Evolutionary conservation across 2,113 vertebrate species (phyloP).

Genomic region (Eulacestoma nigropectus): DNA sequence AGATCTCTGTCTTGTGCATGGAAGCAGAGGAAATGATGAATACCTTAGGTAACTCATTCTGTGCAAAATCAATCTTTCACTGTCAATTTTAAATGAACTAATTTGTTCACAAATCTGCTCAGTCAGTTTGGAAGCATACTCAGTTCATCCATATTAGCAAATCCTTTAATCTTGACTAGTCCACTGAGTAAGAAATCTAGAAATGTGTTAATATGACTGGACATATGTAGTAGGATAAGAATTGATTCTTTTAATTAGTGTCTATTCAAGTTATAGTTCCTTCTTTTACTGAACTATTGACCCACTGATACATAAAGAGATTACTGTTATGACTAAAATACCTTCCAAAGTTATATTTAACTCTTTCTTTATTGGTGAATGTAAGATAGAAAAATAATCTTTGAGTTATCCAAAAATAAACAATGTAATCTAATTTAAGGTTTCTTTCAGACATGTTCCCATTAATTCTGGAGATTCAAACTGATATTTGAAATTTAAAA

Average conservation of each 20-base stretch:
- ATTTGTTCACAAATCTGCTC: constrained; percentile 94
- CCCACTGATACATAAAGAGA: constrained; percentile 73
- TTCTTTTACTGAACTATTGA: constrained; percentile 80
- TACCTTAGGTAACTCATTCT: constrained; percentile 80
- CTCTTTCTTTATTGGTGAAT: constrained; percentile 55
- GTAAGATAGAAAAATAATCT: constrained; percentile 1
- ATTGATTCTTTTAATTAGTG: constrained; percentile 99
- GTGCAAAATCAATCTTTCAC: constrained; percentile 88
- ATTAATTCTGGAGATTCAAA: background rate
- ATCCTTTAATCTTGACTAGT: constrained; percentile 98
- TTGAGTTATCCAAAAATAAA: constrained; percentile 29
- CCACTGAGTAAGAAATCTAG: constrained; percentile 88
- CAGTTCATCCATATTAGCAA: constrained; percentile 94
- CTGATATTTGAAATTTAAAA: constrained; percentile 19
- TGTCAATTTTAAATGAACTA: constrained; percentile 95
- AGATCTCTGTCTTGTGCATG: constrained; percentile 73
- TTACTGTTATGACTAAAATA: constrained; percentile 66
- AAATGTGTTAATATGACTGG: constrained; percentile 93
- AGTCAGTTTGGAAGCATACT: constrained; percentile 90
- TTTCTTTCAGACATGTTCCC: background rate
- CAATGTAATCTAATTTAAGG: background rate
- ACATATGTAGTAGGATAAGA: constrained; percentile 92
- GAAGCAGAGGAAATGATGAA: constrained; percentile 79
- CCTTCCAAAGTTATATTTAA: constrained; percentile 67
- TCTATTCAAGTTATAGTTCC: constrained; percentile 80